Percentiles rank a stretch among this genome's conserved stretches.
Conservation (phyloP, 2,888 invertebrate genomes). For the Apotomis betuletana region DNA sequence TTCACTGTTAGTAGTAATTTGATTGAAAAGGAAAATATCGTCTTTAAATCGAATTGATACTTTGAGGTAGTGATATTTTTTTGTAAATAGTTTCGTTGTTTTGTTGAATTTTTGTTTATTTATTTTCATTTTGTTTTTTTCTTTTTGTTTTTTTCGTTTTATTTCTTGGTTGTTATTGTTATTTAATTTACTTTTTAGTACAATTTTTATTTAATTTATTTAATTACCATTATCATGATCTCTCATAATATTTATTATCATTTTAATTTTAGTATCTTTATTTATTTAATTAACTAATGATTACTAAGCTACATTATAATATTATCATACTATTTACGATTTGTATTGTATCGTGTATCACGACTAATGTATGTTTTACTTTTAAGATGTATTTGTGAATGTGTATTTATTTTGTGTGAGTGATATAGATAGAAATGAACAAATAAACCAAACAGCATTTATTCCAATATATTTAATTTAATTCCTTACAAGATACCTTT, state of each 20-base stretch:
- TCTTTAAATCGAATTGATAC: conserved; percentile 39
- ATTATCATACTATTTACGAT: conserved; percentile 42
- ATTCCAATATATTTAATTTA: conserved; percentile 27
- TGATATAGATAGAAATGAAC: conserved; percentile 47
- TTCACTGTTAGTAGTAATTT: conserved; percentile 53
- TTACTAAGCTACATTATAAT: conserved; percentile 6
- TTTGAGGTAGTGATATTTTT: conserved; percentile 47
- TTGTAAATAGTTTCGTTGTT: conserved; percentile 46
- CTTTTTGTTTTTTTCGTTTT: conserved; percentile 28
- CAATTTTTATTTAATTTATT: conserved; percentile 33
- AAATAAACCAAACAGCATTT: conserved; percentile 53
- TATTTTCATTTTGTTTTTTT: conserved; percentile 25
- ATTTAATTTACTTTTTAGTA: conserved; percentile 32
- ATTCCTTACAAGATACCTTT: background rate
- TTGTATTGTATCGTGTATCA: conserved; percentile 60
- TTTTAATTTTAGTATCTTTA: conserved; percentile 45
- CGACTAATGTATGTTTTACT: conserved; percentile 48
- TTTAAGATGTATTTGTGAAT: conserved; percentile 54
- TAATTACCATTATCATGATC: conserved; percentile 43
- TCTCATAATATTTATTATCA: conserved; percentile 43
- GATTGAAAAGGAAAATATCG: conserved; percentile 68
- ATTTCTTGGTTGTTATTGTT: conserved; percentile 35
- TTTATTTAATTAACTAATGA: conserved; percentile 12
- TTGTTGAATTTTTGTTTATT: conserved; percentile 21
- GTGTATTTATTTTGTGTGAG: conserved; percentile 53